Evolutionary conservation across 2,113 vertebrate genomes (phyloP), one percentile per base, ranked within the genome.

Genomic region (Alligator mississippiensis): DNA sequence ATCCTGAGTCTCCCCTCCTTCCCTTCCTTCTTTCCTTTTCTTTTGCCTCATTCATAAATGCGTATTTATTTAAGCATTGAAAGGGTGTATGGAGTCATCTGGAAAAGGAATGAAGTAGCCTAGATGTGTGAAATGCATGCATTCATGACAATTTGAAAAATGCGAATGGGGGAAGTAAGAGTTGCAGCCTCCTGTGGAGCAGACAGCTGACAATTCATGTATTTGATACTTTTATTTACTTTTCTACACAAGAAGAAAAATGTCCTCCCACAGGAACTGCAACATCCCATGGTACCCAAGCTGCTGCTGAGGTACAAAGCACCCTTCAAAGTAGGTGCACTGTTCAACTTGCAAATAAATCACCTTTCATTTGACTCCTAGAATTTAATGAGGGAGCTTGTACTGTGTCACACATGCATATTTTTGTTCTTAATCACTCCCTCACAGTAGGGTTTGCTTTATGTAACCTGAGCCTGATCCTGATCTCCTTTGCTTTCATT

Each of bases 131-230:
- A 94, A 93, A 92, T 2, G 0, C 1, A 0, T 28, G 17, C 57
- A 22, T 92, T 96, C 66, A 3, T 84, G 84, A 66, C 72, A 93
- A 4, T 59, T 72, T 72, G 83, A 89, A 76, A 94, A 95, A 91
- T 60, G n/a, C 17, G 0, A 24, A 0, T 19, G 63, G 17, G 77
- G 28, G 28, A 62, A 92, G 60, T 14, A 75, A 59, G 58, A 68
- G 28, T 30, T 55, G 38, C 28, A 11, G 70, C 72, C 19, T 87
- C 54, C 82, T 0, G 1, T 21, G 80, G 81, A 90, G 90, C 80
- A 74, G 60, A 57, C 77, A 93, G 89, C 78, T 86, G 84, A 82
- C 3, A 0, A 8, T 80, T 90, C 22, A 1, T 77, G 11, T 90
- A 58, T 63, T 55, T 87, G 70, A 90, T 86, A 60, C 62, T 77